Percentiles rank a stretch among this genome's conserved stretches.
Conservation (phyloP, 2,888 invertebrate species). For the Meteorus cinctellus region DNA sequence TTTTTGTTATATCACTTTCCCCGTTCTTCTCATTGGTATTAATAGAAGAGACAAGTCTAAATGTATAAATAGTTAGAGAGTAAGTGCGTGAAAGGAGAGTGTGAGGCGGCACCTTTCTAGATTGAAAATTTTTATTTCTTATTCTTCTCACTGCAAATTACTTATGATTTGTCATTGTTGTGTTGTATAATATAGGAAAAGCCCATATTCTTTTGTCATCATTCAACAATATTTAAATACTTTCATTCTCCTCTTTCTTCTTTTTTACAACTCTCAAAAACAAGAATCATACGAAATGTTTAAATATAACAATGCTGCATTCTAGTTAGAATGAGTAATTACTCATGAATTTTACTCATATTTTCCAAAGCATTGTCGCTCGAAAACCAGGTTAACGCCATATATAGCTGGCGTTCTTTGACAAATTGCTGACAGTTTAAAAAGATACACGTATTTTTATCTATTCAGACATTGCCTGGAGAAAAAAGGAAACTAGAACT, state of each 20-base stretch:
- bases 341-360: background rate
- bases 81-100: constrained; percentile 16
- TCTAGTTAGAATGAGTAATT: background rate
- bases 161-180: background rate
- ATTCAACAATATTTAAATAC: background rate
- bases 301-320: background rate
- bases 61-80: constrained; percentile 25
- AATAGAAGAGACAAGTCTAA: background rate
- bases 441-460: background rate
- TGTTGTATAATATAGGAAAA: background rate
- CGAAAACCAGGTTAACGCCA: background rate
- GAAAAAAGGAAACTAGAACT: too few species aligned
- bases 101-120: constrained; percentile 19
- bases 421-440: background rate
- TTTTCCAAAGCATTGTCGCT: background rate
- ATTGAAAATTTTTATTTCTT: background rate
- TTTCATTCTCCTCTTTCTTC: background rate
- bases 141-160: background rate
- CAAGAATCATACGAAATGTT: background rate
- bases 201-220: background rate
- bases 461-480: too few species aligned
- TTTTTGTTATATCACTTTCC: background rate
- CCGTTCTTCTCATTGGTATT: background rate
- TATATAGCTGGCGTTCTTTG: background rate
- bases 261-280: background rate